phyloP scores from a whole-genome alignment of 2,888 invertebrate genomes.

The Zeuzera pyrina region DNA sequence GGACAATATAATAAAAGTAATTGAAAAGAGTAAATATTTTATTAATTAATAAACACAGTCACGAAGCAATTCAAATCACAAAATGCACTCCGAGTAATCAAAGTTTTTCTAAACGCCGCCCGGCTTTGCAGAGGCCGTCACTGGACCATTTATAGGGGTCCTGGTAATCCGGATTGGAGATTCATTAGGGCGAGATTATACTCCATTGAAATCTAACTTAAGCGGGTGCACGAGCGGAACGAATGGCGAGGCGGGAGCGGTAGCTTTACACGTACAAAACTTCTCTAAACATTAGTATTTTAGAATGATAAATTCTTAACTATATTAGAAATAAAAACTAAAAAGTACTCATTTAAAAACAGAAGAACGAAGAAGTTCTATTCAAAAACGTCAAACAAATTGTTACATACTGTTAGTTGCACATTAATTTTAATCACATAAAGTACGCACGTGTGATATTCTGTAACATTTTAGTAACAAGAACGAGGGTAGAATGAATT shows the following conservation, averaged over 20 bases:
- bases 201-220: conserved; percentile 72
- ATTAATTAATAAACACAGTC: not conserved
- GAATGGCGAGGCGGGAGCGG: conserved; percentile 21
- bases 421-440: no score
- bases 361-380: no score
- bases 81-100: conserved; percentile 44
- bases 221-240: conserved; percentile 39
- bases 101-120: conserved; percentile 58
- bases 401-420: no score
- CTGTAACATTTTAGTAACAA: no score
- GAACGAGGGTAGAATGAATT: no score
- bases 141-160: conserved; percentile 53
- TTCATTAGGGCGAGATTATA: conserved; percentile 73
- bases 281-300: no score
- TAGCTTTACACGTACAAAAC: not conserved
- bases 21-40: not conserved
- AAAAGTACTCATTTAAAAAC: no score
- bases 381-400: no score
- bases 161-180: conserved; percentile 70
- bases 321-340: no score
- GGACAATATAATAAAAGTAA: no score
- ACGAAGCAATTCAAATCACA: conserved; percentile 9
- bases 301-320: no score
- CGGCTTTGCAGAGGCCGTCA: conserved; percentile 52
- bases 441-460: no score